Percentiles rank a stretch among this genome's conserved stretches.
phyloP scores from a whole-genome alignment of 2,797 vertebrate species.

The Eulemur albifrons region DNA sequence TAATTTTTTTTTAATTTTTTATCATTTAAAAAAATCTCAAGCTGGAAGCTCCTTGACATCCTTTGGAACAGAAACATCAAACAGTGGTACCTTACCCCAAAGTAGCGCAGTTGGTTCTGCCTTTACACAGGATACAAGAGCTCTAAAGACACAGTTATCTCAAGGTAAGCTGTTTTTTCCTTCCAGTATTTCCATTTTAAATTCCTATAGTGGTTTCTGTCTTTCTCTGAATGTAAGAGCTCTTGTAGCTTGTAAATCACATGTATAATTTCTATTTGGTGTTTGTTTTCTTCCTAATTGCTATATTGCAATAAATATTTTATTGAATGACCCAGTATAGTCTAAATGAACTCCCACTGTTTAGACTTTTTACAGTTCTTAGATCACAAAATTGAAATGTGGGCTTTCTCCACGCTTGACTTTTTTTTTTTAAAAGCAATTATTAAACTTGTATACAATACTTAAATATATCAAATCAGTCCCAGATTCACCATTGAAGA shows the following conservation, averaged over 20 bases:
- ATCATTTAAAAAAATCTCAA: constrained; percentile 62
- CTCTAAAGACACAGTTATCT: constrained; percentile 87
- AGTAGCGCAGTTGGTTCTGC: constrained; percentile 85
- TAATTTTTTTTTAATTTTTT: neutral
- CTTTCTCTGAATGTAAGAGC: constrained; percentile 47
- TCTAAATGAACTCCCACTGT: neutral
- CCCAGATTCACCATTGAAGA: neutral
- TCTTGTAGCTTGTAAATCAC: constrained; percentile 19
- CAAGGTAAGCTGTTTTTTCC: constrained; percentile 86
- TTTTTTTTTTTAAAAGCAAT: neutral
- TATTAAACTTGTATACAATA: neutral
- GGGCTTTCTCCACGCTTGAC: neutral
- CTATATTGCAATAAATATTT: neutral
- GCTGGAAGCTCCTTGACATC: constrained; percentile 89
- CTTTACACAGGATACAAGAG: constrained; percentile 86
- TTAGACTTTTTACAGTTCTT: constrained; percentile 24
- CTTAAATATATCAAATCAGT: neutral
- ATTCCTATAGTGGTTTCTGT: neutral
- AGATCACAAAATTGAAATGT: constrained; percentile 23
- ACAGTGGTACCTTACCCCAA: constrained; percentile 85
- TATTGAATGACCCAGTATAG: neutral
- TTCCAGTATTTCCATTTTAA: neutral
- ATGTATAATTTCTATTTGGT: constrained; percentile 10
- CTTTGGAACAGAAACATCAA: constrained; percentile 87
- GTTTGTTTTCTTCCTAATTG: neutral